Evolutionary conservation across 2,888 invertebrate species (phyloP), one percentile per base, ranked within the genome.

Genomic region (Masnerella sp.): DNA sequence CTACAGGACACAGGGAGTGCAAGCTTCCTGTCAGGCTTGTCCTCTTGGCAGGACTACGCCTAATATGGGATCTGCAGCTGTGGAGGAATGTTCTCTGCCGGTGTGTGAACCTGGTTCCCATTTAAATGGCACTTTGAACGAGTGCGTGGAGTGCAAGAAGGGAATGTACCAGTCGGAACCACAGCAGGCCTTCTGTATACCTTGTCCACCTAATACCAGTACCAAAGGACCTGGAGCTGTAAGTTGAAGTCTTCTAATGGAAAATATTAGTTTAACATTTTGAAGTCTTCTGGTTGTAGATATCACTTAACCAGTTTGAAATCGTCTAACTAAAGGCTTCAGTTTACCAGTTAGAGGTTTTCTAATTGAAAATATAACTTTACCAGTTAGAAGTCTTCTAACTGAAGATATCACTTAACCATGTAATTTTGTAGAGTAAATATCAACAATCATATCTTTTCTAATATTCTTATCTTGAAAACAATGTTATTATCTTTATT

Each of bases 81-180:
- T 95, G 5, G 96, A 96, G 83, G 96, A 97, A 85, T 98, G 98
- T 88, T 95, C 97, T 0, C 89, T 98, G 45, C 98, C 97, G 7
- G 95, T 96, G 51, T 96, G 96, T 86, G 83, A 87, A 81, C 82
- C 84, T 89, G 94, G 97, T 59, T 93, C 93, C 12, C 96, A 94
- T 87, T 90, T 98, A 79, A 96, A 97, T 86, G 93, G 92, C 15
- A 95, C 95, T 0, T 90, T 94, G 72, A 96, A 97, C 85, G 92
- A 92, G 79, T 98, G 98, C 84, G 89, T 95, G 49, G 91, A 92
- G 71, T 98, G 98, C 86, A 94, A 94, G 78, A 95, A 95, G 87
- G 96, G 96, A 75, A 95, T 92, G 65, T 98, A 96, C 86, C 98
- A 97, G 86, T 91, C 96, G 0, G 95, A 96, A 81, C 91, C 94